phyloP scores from a whole-genome alignment of 2,888 invertebrate species.

The Kryphioiulus occultus region DNA sequence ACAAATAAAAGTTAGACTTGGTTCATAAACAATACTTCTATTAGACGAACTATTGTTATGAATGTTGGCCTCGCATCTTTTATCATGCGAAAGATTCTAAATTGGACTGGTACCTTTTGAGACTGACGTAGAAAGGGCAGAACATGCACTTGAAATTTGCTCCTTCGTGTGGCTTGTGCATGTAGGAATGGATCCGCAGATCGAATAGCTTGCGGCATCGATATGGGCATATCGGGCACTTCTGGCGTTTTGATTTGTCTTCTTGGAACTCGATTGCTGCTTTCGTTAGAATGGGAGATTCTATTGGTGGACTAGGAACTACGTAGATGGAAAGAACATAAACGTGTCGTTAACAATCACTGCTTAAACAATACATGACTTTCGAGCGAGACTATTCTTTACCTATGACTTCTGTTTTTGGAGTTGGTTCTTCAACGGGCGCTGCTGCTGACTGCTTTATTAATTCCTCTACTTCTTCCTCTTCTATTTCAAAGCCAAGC shows the following conservation, averaged over 20 bases:
- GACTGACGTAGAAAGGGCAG: conserved; percentile 80
- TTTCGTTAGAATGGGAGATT: not conserved
- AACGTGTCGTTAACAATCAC: not conserved
- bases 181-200: conserved; percentile 72
- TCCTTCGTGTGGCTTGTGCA: conserved; percentile 71
- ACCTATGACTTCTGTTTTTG: conserved; percentile 15
- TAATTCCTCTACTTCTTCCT: conserved; percentile 43
- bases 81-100: not conserved
- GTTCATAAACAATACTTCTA: not conserved
- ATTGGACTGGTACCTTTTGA: conserved; percentile 68
- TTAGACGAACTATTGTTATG: too few species aligned
- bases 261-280: not conserved
- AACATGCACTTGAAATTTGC: conserved; percentile 80
- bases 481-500: conserved; percentile 42
- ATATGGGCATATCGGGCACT: conserved; percentile 78
- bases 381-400: not conserved
- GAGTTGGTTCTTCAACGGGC: not conserved
- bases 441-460: not conserved
- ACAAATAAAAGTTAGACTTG: not conserved
- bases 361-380: not conserved
- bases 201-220: conserved; percentile 69
- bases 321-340: not conserved
- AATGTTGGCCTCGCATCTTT: too few species aligned
- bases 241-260: conserved; percentile 53
- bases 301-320: not conserved